Base-by-base conservation (phyloP, 2,888 invertebrate genomes). In the Teleiodes luculella region DNA sequence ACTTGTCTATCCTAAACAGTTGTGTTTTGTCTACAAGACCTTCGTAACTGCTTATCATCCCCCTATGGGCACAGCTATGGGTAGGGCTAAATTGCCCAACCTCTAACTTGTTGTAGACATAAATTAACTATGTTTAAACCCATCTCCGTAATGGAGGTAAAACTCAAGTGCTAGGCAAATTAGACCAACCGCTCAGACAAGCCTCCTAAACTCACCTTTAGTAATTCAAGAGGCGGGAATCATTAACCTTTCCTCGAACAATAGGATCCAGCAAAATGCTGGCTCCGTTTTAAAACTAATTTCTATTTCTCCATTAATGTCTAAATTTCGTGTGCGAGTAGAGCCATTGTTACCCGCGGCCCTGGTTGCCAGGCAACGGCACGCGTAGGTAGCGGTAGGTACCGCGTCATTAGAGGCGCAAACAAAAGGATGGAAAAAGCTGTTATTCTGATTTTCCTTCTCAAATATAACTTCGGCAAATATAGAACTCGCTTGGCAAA, bases 331-430 rank as follows among this genome's bases (percentile, higher is more conserved):
- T 55, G 55, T 20, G 30, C 5, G 55, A 14, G 11, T 24, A 13
- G 35, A 14, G 8, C 30, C 33, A 43, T 54, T 49, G 49, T 54
- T 49, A 41, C 43, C 35, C 18, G 24, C 8, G 10, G 13, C 20
- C 24, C 31, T 31, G 36, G 57, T 57, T 57, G 54, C 57, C 43
- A 49, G 52, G 57, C 52, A 16, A 57, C 57, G 46, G 41, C 45
- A 30, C 39, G 55, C 72, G 74, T 24, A 24, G 24, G 24, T 72
- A 67, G 37, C 33, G 52, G 74, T 24, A 24, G 24, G 24, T 72
- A 67, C 49, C 33, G 52, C 57, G 55, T 72, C 75, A 73, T 79
- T 76, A 77, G 64, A 56, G 62, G 55, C 57, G 54, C 66, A 68
- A 68, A 66, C 71, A 70, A 63, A 63, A 59, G 52, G 58, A 56